These are phyloP conservation scores for Apodemus speciosus DNA, from an alignment of 2,113 vertebrate species.

Conservation along the genomic window DNA sequence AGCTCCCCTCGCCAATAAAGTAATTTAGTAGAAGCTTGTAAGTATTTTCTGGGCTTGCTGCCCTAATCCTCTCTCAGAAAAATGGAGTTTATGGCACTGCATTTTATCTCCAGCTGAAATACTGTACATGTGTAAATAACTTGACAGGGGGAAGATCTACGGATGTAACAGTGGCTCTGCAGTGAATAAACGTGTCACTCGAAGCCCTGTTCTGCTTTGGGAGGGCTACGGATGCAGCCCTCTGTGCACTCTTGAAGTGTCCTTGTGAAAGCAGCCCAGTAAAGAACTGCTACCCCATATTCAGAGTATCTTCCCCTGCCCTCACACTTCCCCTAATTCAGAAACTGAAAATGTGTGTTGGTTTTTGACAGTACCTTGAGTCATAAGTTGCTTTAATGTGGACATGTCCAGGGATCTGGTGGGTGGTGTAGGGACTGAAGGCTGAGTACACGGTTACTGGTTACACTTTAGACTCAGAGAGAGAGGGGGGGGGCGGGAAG, in stretches of 20 bases:
- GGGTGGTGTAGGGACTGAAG: background rate
- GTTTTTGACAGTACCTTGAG: background rate
- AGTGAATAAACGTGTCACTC: conserved; percentile 66
- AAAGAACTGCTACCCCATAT: background rate
- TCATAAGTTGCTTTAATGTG: background rate
- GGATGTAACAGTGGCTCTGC: conserved; percentile 55
- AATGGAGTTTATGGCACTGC: conserved; percentile 60
- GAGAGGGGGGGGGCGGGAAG: background rate
- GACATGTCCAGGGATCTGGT: background rate
- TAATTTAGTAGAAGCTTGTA: conserved; percentile 22
- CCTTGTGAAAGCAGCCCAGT: conserved; percentile 58
- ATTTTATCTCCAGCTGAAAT: conserved; percentile 76
- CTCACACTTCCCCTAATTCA: background rate
- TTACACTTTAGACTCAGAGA: background rate
- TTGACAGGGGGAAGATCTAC: conserved; percentile 69
- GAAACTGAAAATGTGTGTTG: background rate
- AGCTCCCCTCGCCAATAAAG: background rate
- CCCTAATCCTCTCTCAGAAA: conserved; percentile 45
- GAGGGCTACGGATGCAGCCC: conserved; percentile 60
- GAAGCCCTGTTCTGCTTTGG: conserved; percentile 61
- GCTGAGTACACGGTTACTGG: background rate
- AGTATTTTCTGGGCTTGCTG: conserved; percentile 33
- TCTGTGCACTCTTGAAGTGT: conserved; percentile 57
- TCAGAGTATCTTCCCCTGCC: background rate
- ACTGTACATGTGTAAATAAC: conserved; percentile 81